Conservation (phyloP, 2,113 vertebrate species). For the Dicentrarchus labrax region DNA sequence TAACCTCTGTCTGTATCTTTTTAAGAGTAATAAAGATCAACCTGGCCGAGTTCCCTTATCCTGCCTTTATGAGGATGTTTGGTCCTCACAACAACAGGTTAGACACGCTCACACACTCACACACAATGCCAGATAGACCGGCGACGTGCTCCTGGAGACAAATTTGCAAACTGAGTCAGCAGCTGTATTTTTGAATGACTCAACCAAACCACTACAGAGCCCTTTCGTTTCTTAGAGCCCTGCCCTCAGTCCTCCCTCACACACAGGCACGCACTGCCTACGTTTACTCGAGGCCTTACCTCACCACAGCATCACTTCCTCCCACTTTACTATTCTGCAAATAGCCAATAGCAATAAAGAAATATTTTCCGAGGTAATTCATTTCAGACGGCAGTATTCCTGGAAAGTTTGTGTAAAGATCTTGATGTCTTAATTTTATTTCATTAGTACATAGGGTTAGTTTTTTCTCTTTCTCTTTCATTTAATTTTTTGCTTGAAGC, state of each 20-base stretch:
- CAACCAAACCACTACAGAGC: conserved; percentile 66
- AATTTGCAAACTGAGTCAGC: conserved; percentile 78
- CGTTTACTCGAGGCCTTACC: conserved; percentile 41
- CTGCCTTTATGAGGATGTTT: not conserved
- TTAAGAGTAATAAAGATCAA: not conserved
- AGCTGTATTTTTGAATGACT: conserved; percentile 76
- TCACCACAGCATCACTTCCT: conserved; percentile 75
- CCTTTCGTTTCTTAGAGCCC: conserved; percentile 71
- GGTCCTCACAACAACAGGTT: conserved; percentile 24
- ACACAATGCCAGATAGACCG: conserved; percentile 29
- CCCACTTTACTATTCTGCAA: conserved; percentile 30
- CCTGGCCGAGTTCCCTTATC: not conserved
- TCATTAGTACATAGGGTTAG: accelerated
- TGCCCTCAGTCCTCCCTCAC: conserved; percentile 62
- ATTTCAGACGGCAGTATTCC: not conserved
- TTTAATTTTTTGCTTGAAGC: not conserved
- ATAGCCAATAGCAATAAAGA: conserved; percentile 16
- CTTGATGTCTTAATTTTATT: not conserved
- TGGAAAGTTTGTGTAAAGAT: not conserved
- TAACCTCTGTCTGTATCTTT: not conserved
- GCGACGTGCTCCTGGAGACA: conserved; percentile 52
- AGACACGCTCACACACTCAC: conserved; percentile 1
- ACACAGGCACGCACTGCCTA: conserved; percentile 46
- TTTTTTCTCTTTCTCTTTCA: not conserved
- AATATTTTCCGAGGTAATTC: not conserved